phyloP scores from a whole-genome alignment of 2,888 invertebrate genomes.

The Eurytoma californica region DNA sequence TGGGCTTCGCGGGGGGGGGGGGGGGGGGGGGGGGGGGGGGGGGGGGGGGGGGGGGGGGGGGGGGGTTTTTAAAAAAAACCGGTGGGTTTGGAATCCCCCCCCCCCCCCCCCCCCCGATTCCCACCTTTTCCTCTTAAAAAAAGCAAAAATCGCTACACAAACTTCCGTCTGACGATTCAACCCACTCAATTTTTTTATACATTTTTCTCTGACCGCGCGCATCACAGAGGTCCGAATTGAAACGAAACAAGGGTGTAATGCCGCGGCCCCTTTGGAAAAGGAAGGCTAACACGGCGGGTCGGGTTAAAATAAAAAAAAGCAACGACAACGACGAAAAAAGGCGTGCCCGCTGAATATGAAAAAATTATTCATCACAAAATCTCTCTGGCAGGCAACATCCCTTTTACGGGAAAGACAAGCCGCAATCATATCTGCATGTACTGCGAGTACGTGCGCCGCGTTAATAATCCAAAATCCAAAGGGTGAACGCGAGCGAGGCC shows the following conservation, averaged over 20 bases:
- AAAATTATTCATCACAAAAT: constrained; percentile 34
- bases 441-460: background rate
- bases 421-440: background rate
- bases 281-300: background rate
- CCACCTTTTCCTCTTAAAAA: too few species aligned
- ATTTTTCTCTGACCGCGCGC: background rate
- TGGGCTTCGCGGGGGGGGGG: too few species aligned
- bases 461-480: constrained; percentile 49
- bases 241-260: background rate
- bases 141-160: too few species aligned
- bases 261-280: background rate
- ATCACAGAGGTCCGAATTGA: background rate
- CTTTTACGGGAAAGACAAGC: constrained; percentile 7
- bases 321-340: background rate
- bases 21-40: too few species aligned
- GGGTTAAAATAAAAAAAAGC: background rate
- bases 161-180: background rate
- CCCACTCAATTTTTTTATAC: background rate
- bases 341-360: background rate
- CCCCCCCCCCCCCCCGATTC: too few species aligned
- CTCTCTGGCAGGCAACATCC: background rate
- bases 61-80: background rate
- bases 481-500: constrained; percentile 18
- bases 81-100: too few species aligned
- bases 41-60: too few species aligned